phyloP scores from a whole-genome alignment of 2,797 vertebrate species.

The Acrossocheilus wenchowensis region DNA sequence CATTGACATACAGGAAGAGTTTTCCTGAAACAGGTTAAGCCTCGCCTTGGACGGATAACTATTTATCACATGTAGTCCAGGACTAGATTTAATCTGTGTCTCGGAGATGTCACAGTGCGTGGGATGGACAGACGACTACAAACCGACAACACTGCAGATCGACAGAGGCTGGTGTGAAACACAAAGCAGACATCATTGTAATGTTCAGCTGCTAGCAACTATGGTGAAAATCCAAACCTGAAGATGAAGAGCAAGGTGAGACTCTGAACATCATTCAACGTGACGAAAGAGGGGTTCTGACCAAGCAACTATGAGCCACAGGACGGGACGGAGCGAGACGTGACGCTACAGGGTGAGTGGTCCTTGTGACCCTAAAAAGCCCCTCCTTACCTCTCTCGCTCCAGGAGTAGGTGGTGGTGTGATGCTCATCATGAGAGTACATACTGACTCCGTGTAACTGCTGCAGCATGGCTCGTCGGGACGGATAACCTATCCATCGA shows the following conservation, averaged over 20 bases:
- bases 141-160: slow-evolving; percentile 20
- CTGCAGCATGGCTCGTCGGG: slow-evolving; percentile 90
- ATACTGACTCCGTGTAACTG: slow-evolving; percentile 88
- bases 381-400: slow-evolving; percentile 84
- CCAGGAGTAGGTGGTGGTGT: slow-evolving; percentile 79
- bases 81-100: slow-evolving; percentile 39
- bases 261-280: slow-evolving; percentile 36
- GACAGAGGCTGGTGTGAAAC: slow-evolving; percentile 18
- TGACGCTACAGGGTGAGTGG: slow-evolving; percentile 34
- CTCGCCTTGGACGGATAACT: slow-evolving; percentile 10
- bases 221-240: slow-evolving; percentile 38
- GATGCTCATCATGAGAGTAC: slow-evolving; percentile 86
- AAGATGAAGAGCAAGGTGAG: slow-evolving; percentile 38
- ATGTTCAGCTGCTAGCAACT: background rate
- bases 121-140: slow-evolving; percentile 29
- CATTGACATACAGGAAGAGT: background rate
- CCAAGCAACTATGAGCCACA: slow-evolving; percentile 51
- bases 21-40: slow-evolving; percentile 24
- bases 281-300: slow-evolving; percentile 40
- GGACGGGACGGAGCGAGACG: slow-evolving; percentile 47
- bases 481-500: slow-evolving; percentile 79
- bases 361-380: slow-evolving; percentile 6
- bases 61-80: slow-evolving; percentile 9
- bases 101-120: slow-evolving; percentile 19
- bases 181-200: slow-evolving; percentile 29